A percentile compares a stretch with the other conserved stretches of the same genome.
Conservation (phyloP, 2,888 invertebrate species). For the Coelogynopora nodosa region DNA sequence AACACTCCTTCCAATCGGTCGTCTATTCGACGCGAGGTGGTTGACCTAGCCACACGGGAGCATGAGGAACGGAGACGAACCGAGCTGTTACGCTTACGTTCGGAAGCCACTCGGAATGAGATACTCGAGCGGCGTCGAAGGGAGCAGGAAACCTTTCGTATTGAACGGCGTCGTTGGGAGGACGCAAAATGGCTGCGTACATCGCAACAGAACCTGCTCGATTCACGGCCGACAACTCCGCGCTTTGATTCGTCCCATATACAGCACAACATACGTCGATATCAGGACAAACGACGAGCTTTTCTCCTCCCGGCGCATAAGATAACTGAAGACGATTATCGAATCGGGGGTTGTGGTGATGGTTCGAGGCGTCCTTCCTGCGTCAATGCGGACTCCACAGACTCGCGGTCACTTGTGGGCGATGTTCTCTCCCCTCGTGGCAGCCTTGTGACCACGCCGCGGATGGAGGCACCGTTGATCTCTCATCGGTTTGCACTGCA, state of each 20-base stretch:
- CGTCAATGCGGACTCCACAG: neutral
- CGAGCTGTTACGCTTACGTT: neutral
- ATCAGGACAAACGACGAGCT: neutral
- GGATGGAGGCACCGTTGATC: neutral
- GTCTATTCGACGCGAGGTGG: too few relatives aligned
- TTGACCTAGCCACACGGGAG: too few relatives aligned
- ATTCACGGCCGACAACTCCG: neutral
- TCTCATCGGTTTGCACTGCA: neutral
- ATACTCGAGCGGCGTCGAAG: neutral
- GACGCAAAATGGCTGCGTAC: neutral
- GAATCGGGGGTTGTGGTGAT: too few relatives aligned
- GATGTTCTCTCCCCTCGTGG: neutral
- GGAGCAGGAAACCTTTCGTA: neutral
- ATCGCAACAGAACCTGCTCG: neutral
- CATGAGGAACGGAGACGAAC: neutral
- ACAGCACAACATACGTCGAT: neutral
- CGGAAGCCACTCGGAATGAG: neutral
- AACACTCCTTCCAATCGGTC: neutral
- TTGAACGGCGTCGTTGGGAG: neutral
- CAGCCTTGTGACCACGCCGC: neutral
- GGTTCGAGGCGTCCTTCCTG: neutral
- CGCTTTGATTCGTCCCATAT: neutral
- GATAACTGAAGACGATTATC: neutral
- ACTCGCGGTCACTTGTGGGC: neutral
- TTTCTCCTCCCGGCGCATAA: neutral